Percentiles rank a stretch among this genome's conserved stretches.
phyloP scores from a whole-genome alignment of 2,888 invertebrate species.

The Neocrepidodera transversa region DNA sequence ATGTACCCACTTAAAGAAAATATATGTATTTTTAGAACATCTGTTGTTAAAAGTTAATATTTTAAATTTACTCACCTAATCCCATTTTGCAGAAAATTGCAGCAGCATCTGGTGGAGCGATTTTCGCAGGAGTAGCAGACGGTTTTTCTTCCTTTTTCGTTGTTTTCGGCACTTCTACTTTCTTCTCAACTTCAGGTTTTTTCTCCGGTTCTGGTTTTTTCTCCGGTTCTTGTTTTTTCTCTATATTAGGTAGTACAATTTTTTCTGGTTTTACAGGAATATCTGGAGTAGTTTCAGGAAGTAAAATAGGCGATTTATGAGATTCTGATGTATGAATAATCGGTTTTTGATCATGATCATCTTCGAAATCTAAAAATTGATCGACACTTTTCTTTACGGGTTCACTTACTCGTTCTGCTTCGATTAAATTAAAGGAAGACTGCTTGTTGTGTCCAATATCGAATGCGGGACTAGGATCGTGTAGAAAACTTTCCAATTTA shows the following conservation, averaged over 20 bases:
- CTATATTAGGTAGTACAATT: conserved; percentile 14
- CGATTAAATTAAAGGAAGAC: conserved; percentile 20
- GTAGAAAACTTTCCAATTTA: conserved; percentile 54
- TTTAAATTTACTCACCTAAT: conserved; percentile 71
- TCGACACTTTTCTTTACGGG: conserved; percentile 30
- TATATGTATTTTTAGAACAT: no score
- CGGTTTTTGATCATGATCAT: conserved; percentile 31
- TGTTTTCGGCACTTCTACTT: conserved; percentile 31
- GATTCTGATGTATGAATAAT: no score
- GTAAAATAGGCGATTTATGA: no score
- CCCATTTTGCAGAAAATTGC: conserved; percentile 77
- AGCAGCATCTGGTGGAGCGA: conserved; percentile 68
- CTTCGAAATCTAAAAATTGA: conserved; percentile 26
- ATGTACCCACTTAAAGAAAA: neutral
- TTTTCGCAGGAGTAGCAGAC: conserved; percentile 37
- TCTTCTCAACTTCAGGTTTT: conserved; percentile 13
- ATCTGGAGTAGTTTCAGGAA: neutral
- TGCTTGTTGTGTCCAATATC: conserved; percentile 18
- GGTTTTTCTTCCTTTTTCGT: conserved; percentile 37
- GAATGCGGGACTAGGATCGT: conserved; percentile 42
- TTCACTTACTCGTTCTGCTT: conserved; percentile 20
- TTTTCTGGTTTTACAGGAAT: conserved; percentile 24
- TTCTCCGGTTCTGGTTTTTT: conserved; percentile 28
- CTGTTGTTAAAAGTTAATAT: no score
- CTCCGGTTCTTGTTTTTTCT: conserved; percentile 26